A percentile compares a stretch with the other conserved stretches of the same genome.
phyloP scores from a whole-genome alignment of 2,113 vertebrate species.

The Holacanthus passer region DNA sequence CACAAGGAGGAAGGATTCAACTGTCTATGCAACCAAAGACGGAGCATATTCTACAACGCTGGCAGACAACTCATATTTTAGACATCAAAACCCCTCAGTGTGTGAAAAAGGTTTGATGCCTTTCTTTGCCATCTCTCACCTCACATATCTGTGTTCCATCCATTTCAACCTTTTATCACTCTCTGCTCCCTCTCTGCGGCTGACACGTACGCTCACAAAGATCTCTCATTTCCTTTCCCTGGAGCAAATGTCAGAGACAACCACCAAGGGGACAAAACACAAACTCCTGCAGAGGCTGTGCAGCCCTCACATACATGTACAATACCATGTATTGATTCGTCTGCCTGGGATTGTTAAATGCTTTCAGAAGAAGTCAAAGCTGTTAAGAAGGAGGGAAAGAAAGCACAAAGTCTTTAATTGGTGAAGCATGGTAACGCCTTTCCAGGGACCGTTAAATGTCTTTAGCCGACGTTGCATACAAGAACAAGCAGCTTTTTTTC shows the following conservation, averaged over 20 bases:
- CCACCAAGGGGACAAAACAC: slow-evolving; percentile 12
- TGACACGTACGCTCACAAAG: slow-evolving; percentile 17
- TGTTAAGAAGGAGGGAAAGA: slow-evolving; percentile 2
- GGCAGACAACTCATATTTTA: background rate
- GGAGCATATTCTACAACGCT: too few relatives aligned
- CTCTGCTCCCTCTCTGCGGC: background rate
- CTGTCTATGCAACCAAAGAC: too few relatives aligned
- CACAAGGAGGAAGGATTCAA: background rate
- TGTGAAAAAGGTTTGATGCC: background rate
- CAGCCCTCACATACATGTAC: background rate
- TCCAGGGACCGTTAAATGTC: slow-evolving; percentile 49
- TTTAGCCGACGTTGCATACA: background rate
- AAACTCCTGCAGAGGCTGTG: background rate
- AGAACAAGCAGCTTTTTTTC: slow-evolving; percentile 47
- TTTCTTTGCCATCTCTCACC: background rate
- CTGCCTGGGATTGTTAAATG: background rate
- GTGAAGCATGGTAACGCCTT: slow-evolving; percentile 30
- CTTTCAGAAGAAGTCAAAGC: background rate
- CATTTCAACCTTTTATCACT: background rate
- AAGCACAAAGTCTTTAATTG: slow-evolving; percentile 47
- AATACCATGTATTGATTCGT: background rate
- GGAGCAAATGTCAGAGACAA: slow-evolving; percentile 40
- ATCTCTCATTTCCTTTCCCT: slow-evolving; percentile 24
- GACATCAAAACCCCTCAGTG: background rate
- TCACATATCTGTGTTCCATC: background rate